Evolutionary conservation across 2,113 vertebrate species (phyloP), one percentile per base, ranked within the genome.

Genomic region (Scomber japonicus): DNA sequence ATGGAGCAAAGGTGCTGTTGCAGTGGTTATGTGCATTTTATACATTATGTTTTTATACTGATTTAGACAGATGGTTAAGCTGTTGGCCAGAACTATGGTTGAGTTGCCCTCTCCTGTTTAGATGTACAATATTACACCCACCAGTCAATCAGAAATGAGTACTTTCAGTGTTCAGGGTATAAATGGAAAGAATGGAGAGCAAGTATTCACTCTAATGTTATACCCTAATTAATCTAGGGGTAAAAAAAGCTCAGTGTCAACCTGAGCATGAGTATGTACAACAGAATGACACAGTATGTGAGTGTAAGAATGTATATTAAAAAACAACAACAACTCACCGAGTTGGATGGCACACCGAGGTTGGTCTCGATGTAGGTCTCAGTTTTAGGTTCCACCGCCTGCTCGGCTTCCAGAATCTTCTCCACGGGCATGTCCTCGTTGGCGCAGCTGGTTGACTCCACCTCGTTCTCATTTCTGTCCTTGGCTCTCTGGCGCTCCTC

Each of bases 381-480:
- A 0, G 97, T 99, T 95, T 99, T 99, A 93, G 98, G 98, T 88
- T 99, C 98, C 62, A 99, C 98, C 0, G 98, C 98, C 1, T 97
- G 96, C 84, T 99, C 98, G 0, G 98, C 98, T 72, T 99, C 98
- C 91, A 99, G 94, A 75, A 99, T 97, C 96, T 98, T 99, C 92
- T 99, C 98, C 93, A 99, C 98, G 0, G 98, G 98, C 98, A 99
- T 99, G 95, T 99, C 98, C 92, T 99, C 98, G 0, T 97, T 99
- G 81, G 95, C 97, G 2, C 96, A 96, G 94, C 97, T 96, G 45
- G 96, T 97, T 0, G 97, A 97, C 92, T 99, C 97, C 81, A 97
- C 97, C 91, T 99, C 98, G 0, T 93, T 98, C 94, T 99, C 98
- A 0, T 90, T 97, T 46, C 95, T 96, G n/a, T 99, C 98, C 91